Evolutionary conservation across 2,113 vertebrate genomes (phyloP), one percentile per base, ranked within the genome.

Genomic region (Sinosuthora webbiana): DNA sequence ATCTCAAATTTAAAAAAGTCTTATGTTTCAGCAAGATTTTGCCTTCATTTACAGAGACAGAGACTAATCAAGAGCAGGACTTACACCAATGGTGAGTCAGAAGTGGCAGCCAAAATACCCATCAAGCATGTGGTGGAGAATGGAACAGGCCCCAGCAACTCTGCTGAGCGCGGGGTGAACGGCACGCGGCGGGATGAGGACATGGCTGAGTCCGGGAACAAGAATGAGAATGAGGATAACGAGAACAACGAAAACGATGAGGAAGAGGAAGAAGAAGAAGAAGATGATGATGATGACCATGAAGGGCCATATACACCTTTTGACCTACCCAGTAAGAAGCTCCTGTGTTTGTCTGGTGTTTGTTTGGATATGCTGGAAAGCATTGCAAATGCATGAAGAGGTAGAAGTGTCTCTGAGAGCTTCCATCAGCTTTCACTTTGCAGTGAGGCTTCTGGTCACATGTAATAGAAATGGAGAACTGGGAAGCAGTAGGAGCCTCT

Each of bases 181-280:
- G 92, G 97, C 28, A 97, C 94, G 0, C 97, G 92, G 17, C 98
- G 98, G 7, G 98, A 98, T 0, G 97, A 97, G 37, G 97, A 97
- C 2, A 74, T 96, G 19, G 97, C 98, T 1, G 99, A 98, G 95
- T 96, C 97, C 1, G 97, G 98, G 19, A 98, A 98, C 0, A 98
- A 99, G 95, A 99, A 98, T 0, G 99, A 99, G 85, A 99, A 98
- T 0, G 98, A 99, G 68, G 99, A 99, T 87, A 99, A 99, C 0
- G 98, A 99, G 82, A 98, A 99, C 96, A 98, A 99, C 0, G 98
- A 99, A 77, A 99, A 99, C 0, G 98, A 99, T 3, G 98, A 99
- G n/a, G 99, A 99, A 2, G 99, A 99, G 49, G 99, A 99, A 20
- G 99, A 99, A 2, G 99, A 99, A 47, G 99, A 99, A 20, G 99